Evolutionary conservation across 2,888 invertebrate species (phyloP), one percentile per base, ranked within the genome.

Genomic region (Leptothorax acervorum): DNA sequence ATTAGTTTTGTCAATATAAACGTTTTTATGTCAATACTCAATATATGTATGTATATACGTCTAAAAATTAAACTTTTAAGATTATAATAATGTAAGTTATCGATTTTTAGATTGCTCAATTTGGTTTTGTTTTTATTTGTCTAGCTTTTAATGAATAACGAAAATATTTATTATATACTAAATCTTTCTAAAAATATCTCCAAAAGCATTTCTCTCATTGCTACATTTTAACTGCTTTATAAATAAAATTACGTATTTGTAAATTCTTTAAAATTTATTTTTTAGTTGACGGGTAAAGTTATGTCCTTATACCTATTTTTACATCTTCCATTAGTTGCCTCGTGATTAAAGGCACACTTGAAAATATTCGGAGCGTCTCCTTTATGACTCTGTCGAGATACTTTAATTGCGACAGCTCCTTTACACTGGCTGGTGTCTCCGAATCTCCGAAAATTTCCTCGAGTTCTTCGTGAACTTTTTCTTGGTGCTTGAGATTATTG

Each of bases 361-460:
- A 96, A 93, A 96, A 96, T 12, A 96, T 89, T 74, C 96, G 94
- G 23, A 96, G 90, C 0, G 95, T 94, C 93, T 96, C 96, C 90
- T 96, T 96, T 55, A 96, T 95, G 0, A 96, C 95, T 63, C 96
- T 95, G 88, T 96, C 96, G 84, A 96, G 92, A 92, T 96, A 96
- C 31, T 95, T 95, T 92, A 96, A 94, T 57, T 94, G 90, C 62
- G 93, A 91, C 23, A 95, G 83, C 85, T 95, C 93, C 82, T 93
- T 89, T 75, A 91, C 86, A 0, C 94, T 95, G 0, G 94, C 93
- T 45, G 83, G 86, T 57, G 88, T 82, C 28, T 87, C 65, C 0
- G 87, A 84, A n/a, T 91, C 89, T 1, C 95, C 95, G 81, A 96
- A 92, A 12, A 95, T 93, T 3, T 93, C 86, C 1, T 92, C 76